Percentiles rank a stretch among this genome's conserved stretches.
Evolutionary conservation across 2,888 invertebrate species (phyloP).

Genomic region (Mythimna loreyi): DNA sequence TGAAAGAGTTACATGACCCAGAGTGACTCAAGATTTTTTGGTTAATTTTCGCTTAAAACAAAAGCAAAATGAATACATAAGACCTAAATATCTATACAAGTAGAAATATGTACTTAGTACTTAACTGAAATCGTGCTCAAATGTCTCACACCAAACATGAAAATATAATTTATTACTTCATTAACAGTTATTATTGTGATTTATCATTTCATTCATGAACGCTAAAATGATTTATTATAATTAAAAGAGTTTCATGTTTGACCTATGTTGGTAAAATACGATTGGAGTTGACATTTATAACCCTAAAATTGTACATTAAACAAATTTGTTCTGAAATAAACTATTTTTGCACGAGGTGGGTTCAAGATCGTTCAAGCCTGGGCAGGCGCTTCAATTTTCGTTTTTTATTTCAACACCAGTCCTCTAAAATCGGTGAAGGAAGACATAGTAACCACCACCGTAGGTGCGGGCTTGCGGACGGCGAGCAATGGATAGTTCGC

Average conservation of each 20-base stretch:
- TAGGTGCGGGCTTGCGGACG: too few relatives aligned
- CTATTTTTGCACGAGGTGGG: neutral
- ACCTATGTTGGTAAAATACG: slow-evolving; percentile 6
- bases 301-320: neutral
- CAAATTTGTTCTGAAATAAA: neutral
- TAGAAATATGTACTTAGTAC: slow-evolving; percentile 2
- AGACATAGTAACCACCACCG: too few relatives aligned
- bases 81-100: neutral
- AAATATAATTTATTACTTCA: slow-evolving; percentile 50
- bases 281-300: neutral
- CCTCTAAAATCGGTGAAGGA: too few relatives aligned
- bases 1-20: too few relatives aligned
- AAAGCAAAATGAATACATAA: neutral
- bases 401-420: too few relatives aligned
- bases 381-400: too few relatives aligned
- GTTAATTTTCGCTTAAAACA: too few relatives aligned
- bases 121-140: slow-evolving; percentile 30
- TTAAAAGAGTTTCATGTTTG: slow-evolving; percentile 20
- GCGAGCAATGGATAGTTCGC: too few relatives aligned
- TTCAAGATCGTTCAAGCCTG: too few relatives aligned
- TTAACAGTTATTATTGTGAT: slow-evolving; percentile 48
- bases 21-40: too few relatives aligned
- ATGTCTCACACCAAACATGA: slow-evolving; percentile 29
- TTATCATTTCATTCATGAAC: slow-evolving; percentile 45
- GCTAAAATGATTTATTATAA: slow-evolving; percentile 46